Evolutionary conservation across 2,113 vertebrate genomes (phyloP).

Genomic region (Clarias batrachus): DNA sequence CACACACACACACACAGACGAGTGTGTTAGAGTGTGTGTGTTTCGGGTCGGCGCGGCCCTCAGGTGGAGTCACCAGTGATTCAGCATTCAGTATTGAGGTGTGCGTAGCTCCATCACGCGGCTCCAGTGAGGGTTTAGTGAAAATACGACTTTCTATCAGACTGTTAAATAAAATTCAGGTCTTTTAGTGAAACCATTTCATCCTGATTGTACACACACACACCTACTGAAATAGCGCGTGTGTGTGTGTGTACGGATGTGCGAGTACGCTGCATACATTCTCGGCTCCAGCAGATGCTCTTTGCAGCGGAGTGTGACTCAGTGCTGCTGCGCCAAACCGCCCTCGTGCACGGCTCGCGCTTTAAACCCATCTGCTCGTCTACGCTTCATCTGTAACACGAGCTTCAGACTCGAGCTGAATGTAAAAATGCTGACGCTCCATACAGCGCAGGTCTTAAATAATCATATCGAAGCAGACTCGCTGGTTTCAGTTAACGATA

Average conservation of each 20-base stretch:
- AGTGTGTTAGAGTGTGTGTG: background rate
- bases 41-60: background rate
- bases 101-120: background rate
- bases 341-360: background rate
- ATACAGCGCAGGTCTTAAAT: background rate
- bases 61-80: background rate
- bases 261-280: background rate
- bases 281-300: conserved; percentile 2
- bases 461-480: background rate
- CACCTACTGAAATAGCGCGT: background rate
- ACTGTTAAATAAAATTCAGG: background rate
- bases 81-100: conserved; percentile 9
- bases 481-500: background rate
- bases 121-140: background rate
- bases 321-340: conserved; percentile 5
- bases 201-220: background rate
- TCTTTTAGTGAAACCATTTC: background rate
- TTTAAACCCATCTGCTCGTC: background rate
- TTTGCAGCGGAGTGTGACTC: conserved; percentile 21
- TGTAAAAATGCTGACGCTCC: background rate
- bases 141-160: background rate
- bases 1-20: background rate
- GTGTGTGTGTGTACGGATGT: background rate
- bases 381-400: background rate
- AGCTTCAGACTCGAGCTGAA: background rate